Evolutionary conservation across 2,113 vertebrate genomes (phyloP).

Genomic region (Gopherus flavomarginatus): DNA sequence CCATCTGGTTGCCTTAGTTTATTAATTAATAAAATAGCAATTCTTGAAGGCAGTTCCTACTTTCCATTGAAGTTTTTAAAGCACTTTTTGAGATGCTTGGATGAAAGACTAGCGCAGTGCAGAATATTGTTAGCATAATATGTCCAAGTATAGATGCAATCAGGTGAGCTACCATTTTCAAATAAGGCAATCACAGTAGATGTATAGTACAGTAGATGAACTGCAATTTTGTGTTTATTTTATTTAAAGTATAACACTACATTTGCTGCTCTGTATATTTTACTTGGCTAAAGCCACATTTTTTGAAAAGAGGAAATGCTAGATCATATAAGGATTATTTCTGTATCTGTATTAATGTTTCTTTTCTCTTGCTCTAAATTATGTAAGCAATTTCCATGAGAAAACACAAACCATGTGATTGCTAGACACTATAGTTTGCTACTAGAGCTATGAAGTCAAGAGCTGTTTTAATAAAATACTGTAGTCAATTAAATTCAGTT

Average conservation of each 20-base stretch:
- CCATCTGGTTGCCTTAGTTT: neutral
- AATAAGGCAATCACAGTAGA: neutral
- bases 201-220: neutral
- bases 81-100: neutral
- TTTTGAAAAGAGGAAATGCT: conserved; percentile 23
- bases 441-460: conserved; percentile 32
- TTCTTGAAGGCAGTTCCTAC: neutral
- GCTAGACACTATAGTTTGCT: conserved; percentile 3
- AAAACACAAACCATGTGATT: conserved; percentile 13
- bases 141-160: conserved; percentile 3
- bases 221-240: conserved; percentile 20
- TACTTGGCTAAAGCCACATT: neutral
- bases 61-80: neutral
- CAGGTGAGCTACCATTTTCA: neutral
- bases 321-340: neutral
- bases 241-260: conserved; percentile 1
- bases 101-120: neutral
- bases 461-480: conserved; percentile 49
- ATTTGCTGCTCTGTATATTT: conserved; percentile 14
- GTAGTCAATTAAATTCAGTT: conserved; percentile 35
- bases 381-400: conserved; percentile 22
- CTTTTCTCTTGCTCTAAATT: conserved; percentile 6
- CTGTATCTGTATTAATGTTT: neutral
- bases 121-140: neutral
- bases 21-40: conserved; percentile 2